phyloP scores from a whole-genome alignment of 2,797 vertebrate genomes.

The Arnoldichthys spilopterus region DNA sequence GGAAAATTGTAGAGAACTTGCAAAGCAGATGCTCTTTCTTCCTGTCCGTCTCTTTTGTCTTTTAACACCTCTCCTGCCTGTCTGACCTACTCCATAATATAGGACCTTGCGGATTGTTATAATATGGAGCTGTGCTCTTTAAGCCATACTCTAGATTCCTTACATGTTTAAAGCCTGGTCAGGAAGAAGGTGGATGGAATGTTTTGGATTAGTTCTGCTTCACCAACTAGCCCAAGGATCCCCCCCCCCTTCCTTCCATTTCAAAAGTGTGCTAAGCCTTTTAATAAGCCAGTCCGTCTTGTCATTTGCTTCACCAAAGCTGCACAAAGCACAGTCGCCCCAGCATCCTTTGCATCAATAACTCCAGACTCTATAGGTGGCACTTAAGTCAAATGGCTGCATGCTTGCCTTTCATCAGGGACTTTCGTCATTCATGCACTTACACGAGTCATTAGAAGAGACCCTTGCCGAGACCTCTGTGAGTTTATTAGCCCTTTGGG shows the following conservation, averaged over 20 bases:
- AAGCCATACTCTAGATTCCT: slow-evolving; percentile 10
- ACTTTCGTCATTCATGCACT: slow-evolving; percentile 52
- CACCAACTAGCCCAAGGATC: slow-evolving; percentile 9
- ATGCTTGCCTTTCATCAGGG: slow-evolving; percentile 48
- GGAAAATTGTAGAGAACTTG: slow-evolving; percentile 55
- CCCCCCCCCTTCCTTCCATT: neutral
- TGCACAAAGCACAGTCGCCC: slow-evolving; percentile 42
- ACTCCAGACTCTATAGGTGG: slow-evolving; percentile 29
- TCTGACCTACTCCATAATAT: slow-evolving; percentile 47
- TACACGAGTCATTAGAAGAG: slow-evolving; percentile 12
- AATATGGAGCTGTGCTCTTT: neutral
- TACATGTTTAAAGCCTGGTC: slow-evolving; percentile 4
- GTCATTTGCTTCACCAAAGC: slow-evolving; percentile 21
- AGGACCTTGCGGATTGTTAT: neutral
- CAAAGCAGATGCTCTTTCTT: slow-evolving; percentile 58
- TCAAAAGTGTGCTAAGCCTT: slow-evolving; percentile 15
- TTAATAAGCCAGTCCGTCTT: slow-evolving; percentile 1
- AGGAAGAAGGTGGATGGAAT: neutral
- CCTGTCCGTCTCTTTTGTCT: slow-evolving; percentile 11
- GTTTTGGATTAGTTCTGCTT: slow-evolving; percentile 27
- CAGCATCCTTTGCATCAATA: neutral
- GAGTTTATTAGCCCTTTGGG: slow-evolving; percentile 4
- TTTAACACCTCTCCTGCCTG: slow-evolving; percentile 30
- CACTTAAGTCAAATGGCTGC: slow-evolving; percentile 55
- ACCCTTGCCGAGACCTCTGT: neutral